Percentiles rank a stretch among this genome's conserved stretches.
phyloP scores from a whole-genome alignment of 2,797 vertebrate species.

The Crax fasciolata region DNA sequence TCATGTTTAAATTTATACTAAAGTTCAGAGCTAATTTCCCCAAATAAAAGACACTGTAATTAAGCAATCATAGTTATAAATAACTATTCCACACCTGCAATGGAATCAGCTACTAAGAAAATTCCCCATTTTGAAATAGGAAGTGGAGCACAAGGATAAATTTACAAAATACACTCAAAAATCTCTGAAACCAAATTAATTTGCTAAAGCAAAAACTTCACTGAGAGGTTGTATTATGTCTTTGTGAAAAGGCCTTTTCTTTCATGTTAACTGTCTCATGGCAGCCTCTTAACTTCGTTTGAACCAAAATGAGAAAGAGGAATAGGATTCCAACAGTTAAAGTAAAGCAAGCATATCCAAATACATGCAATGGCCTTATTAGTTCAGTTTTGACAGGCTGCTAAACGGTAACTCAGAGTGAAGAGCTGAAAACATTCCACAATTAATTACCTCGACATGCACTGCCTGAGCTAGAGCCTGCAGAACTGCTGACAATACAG shows the following conservation, averaged over 20 bases:
- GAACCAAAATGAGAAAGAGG: neutral
- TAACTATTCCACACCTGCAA: neutral
- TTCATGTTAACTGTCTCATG: neutral
- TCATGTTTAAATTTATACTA: neutral
- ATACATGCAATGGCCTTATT: conserved; percentile 72
- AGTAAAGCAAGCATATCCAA: conserved; percentile 61
- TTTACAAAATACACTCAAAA: neutral
- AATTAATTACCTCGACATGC: conserved; percentile 90
- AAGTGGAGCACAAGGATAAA: neutral
- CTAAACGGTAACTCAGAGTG: conserved; percentile 82
- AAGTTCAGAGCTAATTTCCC: neutral
- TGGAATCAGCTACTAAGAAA: neutral
- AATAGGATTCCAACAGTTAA: conserved; percentile 6
- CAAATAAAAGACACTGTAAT: neutral
- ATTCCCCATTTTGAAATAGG: neutral
- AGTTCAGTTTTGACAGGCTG: conserved; percentile 83
- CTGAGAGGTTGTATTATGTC: neutral
- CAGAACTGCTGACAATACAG: conserved; percentile 88
- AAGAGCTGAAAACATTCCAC: conserved; percentile 83
- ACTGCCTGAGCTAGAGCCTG: conserved; percentile 84
- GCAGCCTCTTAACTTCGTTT: neutral
- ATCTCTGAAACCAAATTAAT: neutral
- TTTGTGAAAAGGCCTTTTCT: neutral
- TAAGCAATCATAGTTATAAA: neutral
- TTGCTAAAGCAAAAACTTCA: neutral